Evolutionary conservation across 2,113 vertebrate genomes (phyloP).

Genomic region (Etheostoma spectabile): DNA sequence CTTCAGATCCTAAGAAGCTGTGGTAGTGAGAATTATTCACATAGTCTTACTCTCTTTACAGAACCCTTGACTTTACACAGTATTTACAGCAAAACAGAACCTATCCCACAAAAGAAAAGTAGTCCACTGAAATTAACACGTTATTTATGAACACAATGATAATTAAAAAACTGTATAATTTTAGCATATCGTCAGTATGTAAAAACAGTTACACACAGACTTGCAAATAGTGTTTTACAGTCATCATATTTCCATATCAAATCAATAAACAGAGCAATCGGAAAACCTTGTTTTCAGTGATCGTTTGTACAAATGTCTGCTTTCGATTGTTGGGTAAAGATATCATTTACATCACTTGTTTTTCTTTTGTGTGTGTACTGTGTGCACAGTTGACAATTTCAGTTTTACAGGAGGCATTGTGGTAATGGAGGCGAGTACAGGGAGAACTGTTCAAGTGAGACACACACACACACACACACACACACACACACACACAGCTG

Average conservation of each 20-base stretch:
- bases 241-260: slow-evolving; percentile 67
- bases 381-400: slow-evolving; percentile 41
- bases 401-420: slow-evolving; percentile 38
- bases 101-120: slow-evolving; percentile 56
- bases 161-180: slow-evolving; percentile 71
- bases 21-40: slow-evolving; percentile 71
- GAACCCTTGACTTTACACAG: slow-evolving; percentile 67
- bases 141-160: slow-evolving; percentile 70
- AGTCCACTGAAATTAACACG: slow-evolving; percentile 62
- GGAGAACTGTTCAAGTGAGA: slow-evolving; percentile 13
- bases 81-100: slow-evolving; percentile 78
- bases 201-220: slow-evolving; percentile 80
- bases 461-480: slow-evolving; percentile 36
- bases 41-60: slow-evolving; percentile 77
- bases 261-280: slow-evolving; percentile 56
- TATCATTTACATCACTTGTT: slow-evolving; percentile 42
- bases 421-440: slow-evolving; percentile 11
- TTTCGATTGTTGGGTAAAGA: slow-evolving; percentile 47
- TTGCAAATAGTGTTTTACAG: slow-evolving; percentile 68
- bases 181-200: slow-evolving; percentile 70
- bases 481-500: slow-evolving; percentile 32
- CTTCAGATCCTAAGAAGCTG: slow-evolving; percentile 69
- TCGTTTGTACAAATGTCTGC: slow-evolving; percentile 72
- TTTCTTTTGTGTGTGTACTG: slow-evolving; percentile 25
- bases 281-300: slow-evolving; percentile 52